Evolutionary conservation across 35 echinoderm and acorn worm species (phyloP), one percentile per base, ranked within the genome.

Genomic region (Diadema setosum): DNA sequence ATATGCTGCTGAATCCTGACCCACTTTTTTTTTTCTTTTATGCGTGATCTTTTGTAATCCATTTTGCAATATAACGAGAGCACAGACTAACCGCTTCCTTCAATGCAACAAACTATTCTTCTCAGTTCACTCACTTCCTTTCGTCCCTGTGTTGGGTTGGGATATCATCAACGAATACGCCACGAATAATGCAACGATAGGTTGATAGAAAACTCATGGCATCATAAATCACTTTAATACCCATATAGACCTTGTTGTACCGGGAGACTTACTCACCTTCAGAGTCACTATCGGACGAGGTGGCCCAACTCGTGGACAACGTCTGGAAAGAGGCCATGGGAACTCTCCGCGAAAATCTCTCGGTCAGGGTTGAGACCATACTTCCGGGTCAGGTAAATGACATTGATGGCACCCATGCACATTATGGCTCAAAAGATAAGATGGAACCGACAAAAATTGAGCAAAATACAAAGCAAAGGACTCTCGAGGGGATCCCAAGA

Each of bases 291-390:
- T 83, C 81, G 17, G 80, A 83, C 5, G 88, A 90, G 63, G 88
- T 90, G 21, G 45, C 80, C 15, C 36, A 46, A 21, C 59, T 90
- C 8, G 59, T 84, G 21, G 88, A 90, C 15, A 70, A 84, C 34
- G 58, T 90, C 3, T 90, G 88, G 88, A 82, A 81, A 24, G 88
- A 90, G 40, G 81, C 88, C 4, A 83, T 83, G 26, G 88, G 88
- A 31, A 82, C 42, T 25, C 88, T 90, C 4, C 20, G 31, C 39
- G 81, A 59, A 50, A 12, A 83, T 25, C 60, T 90, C 8, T 23
- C 46, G 1, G 88, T 90, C 31, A 58, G 80, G 9, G 50, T 83
- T 23, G 42, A 39, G 37, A 48, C 64, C 6, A 87, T 87, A 31
- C 61, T 65, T 40, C 58, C 63, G 7, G 58, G 57, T 30, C 58